phyloP scores from a whole-genome alignment of 2,113 vertebrate genomes.

The Halcyon malimbica region DNA sequence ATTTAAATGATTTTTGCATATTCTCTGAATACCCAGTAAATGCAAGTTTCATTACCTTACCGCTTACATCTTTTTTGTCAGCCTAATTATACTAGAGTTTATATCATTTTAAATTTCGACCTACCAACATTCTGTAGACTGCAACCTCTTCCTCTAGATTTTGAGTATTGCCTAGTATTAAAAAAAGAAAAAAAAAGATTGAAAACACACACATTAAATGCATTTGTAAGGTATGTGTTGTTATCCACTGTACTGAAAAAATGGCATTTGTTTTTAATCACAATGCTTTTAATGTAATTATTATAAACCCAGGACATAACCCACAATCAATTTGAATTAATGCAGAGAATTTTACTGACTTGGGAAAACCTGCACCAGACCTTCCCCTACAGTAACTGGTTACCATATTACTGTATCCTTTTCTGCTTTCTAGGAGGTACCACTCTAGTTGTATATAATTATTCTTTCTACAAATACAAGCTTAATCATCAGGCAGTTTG shows the following conservation, averaged over 20 bases:
- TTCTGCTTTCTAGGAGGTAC: not conserved
- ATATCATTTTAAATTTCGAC: constrained; percentile 43
- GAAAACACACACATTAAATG: not conserved
- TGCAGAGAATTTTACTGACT: not conserved
- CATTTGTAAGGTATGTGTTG: not conserved
- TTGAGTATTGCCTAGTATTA: not conserved
- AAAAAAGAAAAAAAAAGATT: not conserved
- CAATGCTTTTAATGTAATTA: not conserved
- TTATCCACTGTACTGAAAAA: not conserved
- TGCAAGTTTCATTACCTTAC: constrained; percentile 60
- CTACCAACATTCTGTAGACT: constrained; percentile 26
- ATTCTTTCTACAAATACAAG: not conserved
- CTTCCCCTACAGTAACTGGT: not conserved
- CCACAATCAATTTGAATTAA: not conserved
- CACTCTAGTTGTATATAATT: not conserved
- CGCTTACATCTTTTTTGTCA: not conserved
- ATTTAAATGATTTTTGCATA: constrained; percentile 67
- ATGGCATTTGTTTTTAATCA: not conserved
- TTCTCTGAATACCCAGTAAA: constrained; percentile 61
- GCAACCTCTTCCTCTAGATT: not conserved
- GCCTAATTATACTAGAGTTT: constrained; percentile 31
- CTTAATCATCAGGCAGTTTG: not conserved
- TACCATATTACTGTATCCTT: not conserved
- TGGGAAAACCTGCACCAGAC: not conserved
- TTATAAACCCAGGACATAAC: not conserved